Conservation (phyloP, 2,888 invertebrate genomes). For the Lumbricus terrestris region DNA sequence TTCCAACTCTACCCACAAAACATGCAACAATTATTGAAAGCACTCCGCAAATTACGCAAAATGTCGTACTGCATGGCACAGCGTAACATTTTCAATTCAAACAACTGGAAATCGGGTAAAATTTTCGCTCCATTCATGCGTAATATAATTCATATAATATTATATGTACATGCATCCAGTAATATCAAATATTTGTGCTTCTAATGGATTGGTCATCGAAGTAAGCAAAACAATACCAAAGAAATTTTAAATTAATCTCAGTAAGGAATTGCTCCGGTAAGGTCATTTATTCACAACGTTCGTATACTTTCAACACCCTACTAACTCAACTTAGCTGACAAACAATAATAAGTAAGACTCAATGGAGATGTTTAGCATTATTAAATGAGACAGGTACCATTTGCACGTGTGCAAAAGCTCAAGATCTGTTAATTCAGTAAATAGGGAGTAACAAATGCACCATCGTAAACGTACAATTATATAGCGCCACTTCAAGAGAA, state of each 20-base stretch:
- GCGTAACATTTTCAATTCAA: not conserved
- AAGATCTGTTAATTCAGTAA: not conserved
- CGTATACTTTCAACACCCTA: not conserved
- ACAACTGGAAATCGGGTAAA: not conserved
- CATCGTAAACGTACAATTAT: too few species aligned
- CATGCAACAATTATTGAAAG: not conserved
- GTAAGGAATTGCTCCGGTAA: not conserved
- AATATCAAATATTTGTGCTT: conserved; percentile 3
- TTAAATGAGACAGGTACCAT: not conserved
- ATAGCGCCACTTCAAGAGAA: too few species aligned
- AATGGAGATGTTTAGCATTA: not conserved
- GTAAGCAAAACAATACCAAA: not conserved
- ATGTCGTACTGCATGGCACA: not conserved
- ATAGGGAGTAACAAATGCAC: not conserved
- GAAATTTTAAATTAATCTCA: not conserved
- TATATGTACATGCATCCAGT: not conserved
- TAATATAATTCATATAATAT: too few species aligned
- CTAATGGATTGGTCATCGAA: not conserved
- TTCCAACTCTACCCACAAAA: not conserved
- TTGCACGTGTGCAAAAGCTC: not conserved
- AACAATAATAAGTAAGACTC: not conserved
- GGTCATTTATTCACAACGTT: not conserved
- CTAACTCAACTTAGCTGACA: not conserved
- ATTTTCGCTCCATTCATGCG: not conserved
- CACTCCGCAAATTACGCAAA: not conserved